Evolutionary conservation across 2,113 vertebrate species (phyloP), one percentile per base, ranked within the genome.

Genomic region (Felis chaus): DNA sequence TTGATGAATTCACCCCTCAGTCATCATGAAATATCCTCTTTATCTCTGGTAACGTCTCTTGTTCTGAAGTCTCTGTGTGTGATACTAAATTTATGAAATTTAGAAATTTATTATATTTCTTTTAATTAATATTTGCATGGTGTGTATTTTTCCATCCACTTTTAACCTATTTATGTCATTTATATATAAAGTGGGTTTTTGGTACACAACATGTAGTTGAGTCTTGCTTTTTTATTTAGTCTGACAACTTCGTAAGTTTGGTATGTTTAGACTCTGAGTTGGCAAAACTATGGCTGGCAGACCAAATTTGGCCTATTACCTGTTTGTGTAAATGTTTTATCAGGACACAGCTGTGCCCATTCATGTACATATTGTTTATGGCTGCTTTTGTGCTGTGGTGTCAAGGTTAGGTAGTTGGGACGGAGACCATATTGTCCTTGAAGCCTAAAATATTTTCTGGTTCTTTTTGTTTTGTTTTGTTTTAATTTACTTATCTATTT

Each of bases 271-370:
- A 91, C 4, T 33, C 25, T 21, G 57, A 39, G 19, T 88, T 87
- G 68, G 57, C 36, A 71, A 45, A 61, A 63, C 15, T 79, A 4
- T 78, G 85, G 9, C 39, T 57, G 48, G 63, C 48, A 69, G 48
- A 68, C 53, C 23, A 81, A 39, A 71, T 53, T 78, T 12, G n/a
- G 27, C 33, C 48, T 57, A 8, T 31, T 4, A 31, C 88, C 61
- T 89, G 21, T 81, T 95, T 73, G 18, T 88, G 29, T 92, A 93
- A 53, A 41, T 96, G 53, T 78, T 79, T 84, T 90, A 53, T 39
- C 81, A 73, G 81, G 69, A 48, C 25, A 76, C 9, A 66, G 18
- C 23, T 11, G 39, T 39, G 45, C 23, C 25, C 36, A 55, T 73
- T 85, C 63, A 81, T 80, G 91, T 80, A 71, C 63, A 50, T 79